These are phyloP conservation scores for Lithobates pipiens DNA, from an alignment of 2,797 vertebrate genomes.

Conservation along the genomic window DNA sequence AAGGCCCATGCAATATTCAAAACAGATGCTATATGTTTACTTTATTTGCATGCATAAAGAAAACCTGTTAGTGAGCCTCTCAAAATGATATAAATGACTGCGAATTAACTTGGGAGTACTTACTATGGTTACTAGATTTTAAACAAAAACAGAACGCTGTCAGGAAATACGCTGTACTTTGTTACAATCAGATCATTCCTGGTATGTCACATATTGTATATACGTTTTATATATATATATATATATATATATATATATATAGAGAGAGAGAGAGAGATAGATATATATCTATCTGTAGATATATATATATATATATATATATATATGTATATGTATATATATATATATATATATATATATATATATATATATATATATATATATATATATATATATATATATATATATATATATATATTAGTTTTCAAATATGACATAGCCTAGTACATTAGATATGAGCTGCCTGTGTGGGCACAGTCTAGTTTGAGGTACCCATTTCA, in stretches of 20 bases:
- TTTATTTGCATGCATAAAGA: conserved; percentile 2
- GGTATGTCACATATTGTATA: too few species aligned
- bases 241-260: background rate
- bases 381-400: background rate
- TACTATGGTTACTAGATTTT: conserved; percentile 15
- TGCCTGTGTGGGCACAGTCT: background rate
- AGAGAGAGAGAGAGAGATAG: too few species aligned
- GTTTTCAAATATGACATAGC: background rate
- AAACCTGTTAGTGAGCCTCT: background rate
- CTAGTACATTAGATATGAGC: background rate
- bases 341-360: background rate
- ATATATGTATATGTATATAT: background rate
- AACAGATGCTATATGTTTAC: conserved; percentile 18
- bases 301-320: background rate
- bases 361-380: background rate
- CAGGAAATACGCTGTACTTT: background rate
- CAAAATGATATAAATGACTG: conserved; percentile 10
- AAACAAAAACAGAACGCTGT: conserved; percentile 19
- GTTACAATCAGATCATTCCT: background rate
- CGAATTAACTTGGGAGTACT: background rate
- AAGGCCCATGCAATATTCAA: conserved; percentile 1
- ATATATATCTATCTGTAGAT: too few species aligned
- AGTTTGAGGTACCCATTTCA: background rate
- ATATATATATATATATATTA: background rate
- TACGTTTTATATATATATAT: too few species aligned